Base-by-base conservation (phyloP, 1,140 invertebrate species). In the Pachypeltis micranthus region DNA sequence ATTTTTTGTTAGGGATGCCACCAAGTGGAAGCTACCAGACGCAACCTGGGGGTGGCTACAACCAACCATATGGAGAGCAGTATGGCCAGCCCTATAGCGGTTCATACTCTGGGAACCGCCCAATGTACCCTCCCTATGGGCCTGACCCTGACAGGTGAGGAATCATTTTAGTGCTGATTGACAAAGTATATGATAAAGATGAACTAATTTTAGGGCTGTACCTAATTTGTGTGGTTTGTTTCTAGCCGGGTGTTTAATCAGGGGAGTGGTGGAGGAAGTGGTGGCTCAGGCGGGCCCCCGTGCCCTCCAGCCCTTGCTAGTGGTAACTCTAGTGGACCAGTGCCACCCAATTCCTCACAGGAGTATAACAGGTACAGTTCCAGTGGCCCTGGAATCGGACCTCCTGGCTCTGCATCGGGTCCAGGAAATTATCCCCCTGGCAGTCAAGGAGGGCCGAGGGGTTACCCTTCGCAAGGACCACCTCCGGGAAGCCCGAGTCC, bases 111-210 rank as follows among this genome's bases (percentile, higher is more conserved):
- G 74, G 77, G 71, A 80, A 80, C 69, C 76, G 79, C 77, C 81
- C 82, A 67, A 83, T 85, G 67, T 86, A 86, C 75, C 83, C 83
- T 71, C 81, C 85, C 66, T 90, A 90, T 70, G 83, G 83, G 64
- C 80, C 84, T 28, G 85, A 87, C 69, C 79, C 79, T 29, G 82
- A 84, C 65, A 82, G 83, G 83, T 85, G 70, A 70, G 69, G 2
- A 27, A 44, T 14, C 12, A 25, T 24, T 24, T 24, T 10, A 12
- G 21, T 12, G 14, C 10, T 10, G 12, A 55, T n/a, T 7, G 23
- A 24, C n/a, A n/a, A n/a, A n/a, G n/a, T n/a, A n/a, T n/a, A n/a
- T n/a, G n/a, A n/a, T n/a, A n/a, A n/a, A n/a, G n/a, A n/a, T n/a
- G n/a, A n/a, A n/a, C n/a, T n/a, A n/a, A n/a, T n/a, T n/a, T n/a